These are phyloP conservation scores for Subanguina moxae DNA, from an alignment of 1,140 invertebrate genomes.

Conservation along the genomic window DNA sequence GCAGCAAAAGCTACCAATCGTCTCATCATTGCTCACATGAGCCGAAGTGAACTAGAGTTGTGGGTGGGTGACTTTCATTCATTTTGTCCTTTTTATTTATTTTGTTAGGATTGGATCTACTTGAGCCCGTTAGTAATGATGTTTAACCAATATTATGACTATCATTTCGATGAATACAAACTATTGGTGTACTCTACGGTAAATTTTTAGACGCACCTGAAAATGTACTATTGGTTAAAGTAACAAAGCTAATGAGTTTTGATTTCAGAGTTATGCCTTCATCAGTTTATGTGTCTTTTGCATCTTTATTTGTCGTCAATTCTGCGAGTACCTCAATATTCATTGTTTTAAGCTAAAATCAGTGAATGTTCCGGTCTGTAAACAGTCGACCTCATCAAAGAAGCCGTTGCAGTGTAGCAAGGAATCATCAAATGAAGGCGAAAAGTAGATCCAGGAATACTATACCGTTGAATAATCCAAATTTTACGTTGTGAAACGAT, in stretches of 20 bases:
- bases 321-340: conserved; percentile 50
- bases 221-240: too few relatives aligned
- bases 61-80: conserved; percentile 60
- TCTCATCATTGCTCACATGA: conserved; percentile 94
- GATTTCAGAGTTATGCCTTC: conserved; percentile 55
- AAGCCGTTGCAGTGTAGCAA: neutral
- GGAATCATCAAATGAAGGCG: neutral
- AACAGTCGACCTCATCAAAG: neutral
- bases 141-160: conserved; percentile 97
- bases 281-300: conserved; percentile 49
- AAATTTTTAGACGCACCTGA: neutral
- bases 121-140: conserved; percentile 87
- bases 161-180: conserved; percentile 72
- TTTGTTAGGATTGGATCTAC: conserved; percentile 72
- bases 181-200: conserved; percentile 53
- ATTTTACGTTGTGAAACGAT: neutral
- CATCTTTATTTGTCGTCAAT: conserved; percentile 45
- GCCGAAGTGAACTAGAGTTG: conserved; percentile 93
- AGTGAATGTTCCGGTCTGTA: neutral
- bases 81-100: neutral
- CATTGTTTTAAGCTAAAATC: conserved; percentile 27
- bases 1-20: conserved; percentile 92
- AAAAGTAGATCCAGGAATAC: neutral
- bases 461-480: neutral
- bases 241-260: neutral